These are phyloP conservation scores for Phrynosoma blainvillii DNA, from an alignment of 2,113 vertebrate genomes.

Conservation along the genomic window DNA sequence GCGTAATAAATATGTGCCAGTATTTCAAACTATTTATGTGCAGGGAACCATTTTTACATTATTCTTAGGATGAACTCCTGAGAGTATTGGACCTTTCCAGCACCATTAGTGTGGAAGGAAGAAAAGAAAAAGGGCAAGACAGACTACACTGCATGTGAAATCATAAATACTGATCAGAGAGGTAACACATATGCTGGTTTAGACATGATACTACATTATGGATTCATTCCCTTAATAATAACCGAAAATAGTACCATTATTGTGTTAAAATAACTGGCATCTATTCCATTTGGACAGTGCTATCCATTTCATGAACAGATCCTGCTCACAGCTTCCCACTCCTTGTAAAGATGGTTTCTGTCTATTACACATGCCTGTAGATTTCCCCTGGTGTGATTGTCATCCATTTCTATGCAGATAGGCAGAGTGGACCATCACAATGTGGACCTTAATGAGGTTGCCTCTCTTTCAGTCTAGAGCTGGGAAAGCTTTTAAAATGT, in stretches of 20 bases:
- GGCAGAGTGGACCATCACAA: conserved; percentile 36
- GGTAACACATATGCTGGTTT: conserved; percentile 16
- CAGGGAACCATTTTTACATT: background rate
- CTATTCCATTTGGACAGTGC: conserved; percentile 53
- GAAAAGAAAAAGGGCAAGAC: background rate
- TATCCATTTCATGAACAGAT: conserved; percentile 43
- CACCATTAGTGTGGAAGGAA: background rate
- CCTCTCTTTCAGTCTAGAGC: too few species aligned
- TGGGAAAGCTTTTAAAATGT: too few species aligned
- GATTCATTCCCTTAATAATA: conserved; percentile 31
- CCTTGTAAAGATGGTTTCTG: conserved; percentile 33
- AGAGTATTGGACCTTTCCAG: conserved; percentile 10
- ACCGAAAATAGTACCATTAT: conserved; percentile 17
- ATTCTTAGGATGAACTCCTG: background rate
- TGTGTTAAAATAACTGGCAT: conserved; percentile 44
- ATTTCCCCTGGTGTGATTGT: background rate
- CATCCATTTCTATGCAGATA: conserved; percentile 40
- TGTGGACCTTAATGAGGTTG: background rate
- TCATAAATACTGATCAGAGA: background rate
- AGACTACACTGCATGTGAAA: background rate
- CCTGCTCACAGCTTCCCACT: conserved; percentile 23
- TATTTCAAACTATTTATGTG: fast-evolving
- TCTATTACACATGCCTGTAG: conserved; percentile 20
- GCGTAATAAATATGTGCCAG: background rate
- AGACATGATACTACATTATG: background rate